Conservation (phyloP, 2,113 vertebrate genomes). For the Terrapene triunguis region DNA sequence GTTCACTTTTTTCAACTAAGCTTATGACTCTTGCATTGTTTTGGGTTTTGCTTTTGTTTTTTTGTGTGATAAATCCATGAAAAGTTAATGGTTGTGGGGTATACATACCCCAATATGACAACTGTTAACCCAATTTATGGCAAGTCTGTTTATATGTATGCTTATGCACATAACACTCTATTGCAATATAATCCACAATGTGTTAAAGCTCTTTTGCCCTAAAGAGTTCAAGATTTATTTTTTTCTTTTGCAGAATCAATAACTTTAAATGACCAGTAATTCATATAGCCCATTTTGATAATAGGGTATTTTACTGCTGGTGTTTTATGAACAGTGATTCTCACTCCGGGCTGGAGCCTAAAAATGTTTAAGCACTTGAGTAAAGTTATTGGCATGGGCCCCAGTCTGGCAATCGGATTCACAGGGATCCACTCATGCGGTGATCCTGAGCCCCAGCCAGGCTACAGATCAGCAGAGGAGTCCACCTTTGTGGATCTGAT, state of each 20-base stretch:
- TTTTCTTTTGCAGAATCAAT: not conserved
- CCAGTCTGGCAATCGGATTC: not conserved
- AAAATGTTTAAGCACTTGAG: not conserved
- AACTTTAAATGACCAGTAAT: not conserved
- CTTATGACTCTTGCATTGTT: not conserved
- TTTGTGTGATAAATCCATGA: not conserved
- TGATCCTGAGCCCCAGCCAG: not conserved
- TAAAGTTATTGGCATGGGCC: not conserved
- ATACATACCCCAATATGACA: not conserved
- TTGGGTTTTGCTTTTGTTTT: not conserved
- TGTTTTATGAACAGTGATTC: not conserved
- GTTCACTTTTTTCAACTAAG: not conserved
- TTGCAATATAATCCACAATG: not conserved
- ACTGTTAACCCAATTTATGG: not conserved
- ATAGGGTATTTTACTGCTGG: not conserved
- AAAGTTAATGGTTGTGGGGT: not conserved
- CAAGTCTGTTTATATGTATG: not conserved
- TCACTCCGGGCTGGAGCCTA: not conserved
- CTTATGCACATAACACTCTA: not conserved
- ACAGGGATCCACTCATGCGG: not conserved
- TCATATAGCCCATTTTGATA: not conserved
- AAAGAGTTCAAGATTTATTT: not conserved
- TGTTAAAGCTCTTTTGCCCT: not conserved
- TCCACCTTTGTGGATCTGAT: no score
- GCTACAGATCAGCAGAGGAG: not conserved